A percentile compares a stretch with the other conserved stretches of the same genome.
Conservation (phyloP, 2,797 vertebrate genomes). For the Petrocephalus sullivani region DNA sequence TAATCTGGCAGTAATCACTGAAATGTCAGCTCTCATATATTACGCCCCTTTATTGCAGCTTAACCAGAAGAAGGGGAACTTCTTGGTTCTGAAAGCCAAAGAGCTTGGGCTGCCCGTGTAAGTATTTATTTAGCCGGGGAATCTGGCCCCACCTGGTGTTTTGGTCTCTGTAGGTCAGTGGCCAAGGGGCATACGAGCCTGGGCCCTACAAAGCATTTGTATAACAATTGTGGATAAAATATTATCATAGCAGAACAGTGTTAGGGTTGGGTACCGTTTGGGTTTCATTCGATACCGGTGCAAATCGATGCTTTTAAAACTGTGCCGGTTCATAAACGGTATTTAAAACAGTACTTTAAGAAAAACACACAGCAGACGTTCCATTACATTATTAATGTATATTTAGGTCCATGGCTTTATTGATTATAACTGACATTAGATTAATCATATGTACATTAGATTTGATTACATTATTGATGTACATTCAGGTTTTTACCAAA, state of each 20-base stretch:
- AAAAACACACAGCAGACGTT: too few species aligned
- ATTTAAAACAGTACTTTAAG: too few species aligned
- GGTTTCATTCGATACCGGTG: too few species aligned
- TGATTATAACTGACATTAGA: too few species aligned
- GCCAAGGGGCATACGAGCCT: not conserved
- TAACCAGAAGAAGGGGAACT: constrained; percentile 81
- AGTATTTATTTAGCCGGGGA: constrained; percentile 54
- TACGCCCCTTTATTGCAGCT: constrained; percentile 58
- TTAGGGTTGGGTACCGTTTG: too few species aligned
- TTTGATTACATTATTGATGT: too few species aligned
- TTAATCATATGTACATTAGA: too few species aligned
- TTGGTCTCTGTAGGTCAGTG: not conserved
- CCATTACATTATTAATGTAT: too few species aligned
- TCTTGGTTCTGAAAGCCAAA: constrained; percentile 76
- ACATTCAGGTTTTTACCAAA: too few species aligned
- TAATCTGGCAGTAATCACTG: not conserved
- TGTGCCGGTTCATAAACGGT: too few species aligned
- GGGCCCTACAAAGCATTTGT: not conserved
- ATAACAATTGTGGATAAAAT: not conserved
- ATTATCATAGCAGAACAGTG: not conserved
- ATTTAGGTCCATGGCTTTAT: too few species aligned
- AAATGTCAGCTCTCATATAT: not conserved
- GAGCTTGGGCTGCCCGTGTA: constrained; percentile 86
- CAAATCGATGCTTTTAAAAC: too few species aligned
- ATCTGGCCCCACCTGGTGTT: not conserved